A percentile compares a stretch with the other conserved stretches of the same genome.
Evolutionary conservation across 2,797 vertebrate genomes (phyloP).

Genomic region (Sebastes itinus): DNA sequence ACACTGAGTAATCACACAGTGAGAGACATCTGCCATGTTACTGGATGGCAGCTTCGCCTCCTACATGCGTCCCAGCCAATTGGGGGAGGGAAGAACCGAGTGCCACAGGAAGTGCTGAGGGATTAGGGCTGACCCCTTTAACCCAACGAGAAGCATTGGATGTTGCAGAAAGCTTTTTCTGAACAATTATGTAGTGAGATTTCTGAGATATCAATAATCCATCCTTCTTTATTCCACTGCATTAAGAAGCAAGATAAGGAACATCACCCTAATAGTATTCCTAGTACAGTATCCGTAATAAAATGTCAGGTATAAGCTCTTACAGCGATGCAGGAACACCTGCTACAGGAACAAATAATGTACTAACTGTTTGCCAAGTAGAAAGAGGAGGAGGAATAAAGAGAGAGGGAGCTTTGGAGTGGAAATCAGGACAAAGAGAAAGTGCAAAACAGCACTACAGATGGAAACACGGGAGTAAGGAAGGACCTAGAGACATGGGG

Average conservation of each 20-base stretch:
- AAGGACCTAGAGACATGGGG: neutral
- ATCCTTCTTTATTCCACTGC: neutral
- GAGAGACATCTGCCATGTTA: conserved; percentile 68
- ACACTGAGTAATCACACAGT: conserved; percentile 72
- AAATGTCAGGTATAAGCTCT: conserved; percentile 31
- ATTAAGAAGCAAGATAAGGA: neutral
- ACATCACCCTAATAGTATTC: neutral
- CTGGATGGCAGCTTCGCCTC: conserved; percentile 37
- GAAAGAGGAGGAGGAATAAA: neutral
- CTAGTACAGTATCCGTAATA: neutral
- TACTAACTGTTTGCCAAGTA: conserved; percentile 7
- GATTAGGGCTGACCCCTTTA: conserved; percentile 2
- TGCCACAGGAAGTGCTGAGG: conserved; percentile 21
- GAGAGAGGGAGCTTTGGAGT: neutral
- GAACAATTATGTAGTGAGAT: neutral
- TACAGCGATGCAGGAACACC: conserved; percentile 24
- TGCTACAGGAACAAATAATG: conserved; percentile 26
- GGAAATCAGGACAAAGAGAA: conserved; percentile 10
- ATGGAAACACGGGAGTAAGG: conserved; percentile 17
- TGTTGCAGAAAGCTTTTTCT: neutral
- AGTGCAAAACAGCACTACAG: neutral
- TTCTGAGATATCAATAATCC: neutral
- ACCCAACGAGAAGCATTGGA: conserved; percentile 12
- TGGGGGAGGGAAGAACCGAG: neutral
- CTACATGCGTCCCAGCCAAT: conserved; percentile 22